phyloP scores from a whole-genome alignment of 2,888 invertebrate species.

The Galeruca laticollis region DNA sequence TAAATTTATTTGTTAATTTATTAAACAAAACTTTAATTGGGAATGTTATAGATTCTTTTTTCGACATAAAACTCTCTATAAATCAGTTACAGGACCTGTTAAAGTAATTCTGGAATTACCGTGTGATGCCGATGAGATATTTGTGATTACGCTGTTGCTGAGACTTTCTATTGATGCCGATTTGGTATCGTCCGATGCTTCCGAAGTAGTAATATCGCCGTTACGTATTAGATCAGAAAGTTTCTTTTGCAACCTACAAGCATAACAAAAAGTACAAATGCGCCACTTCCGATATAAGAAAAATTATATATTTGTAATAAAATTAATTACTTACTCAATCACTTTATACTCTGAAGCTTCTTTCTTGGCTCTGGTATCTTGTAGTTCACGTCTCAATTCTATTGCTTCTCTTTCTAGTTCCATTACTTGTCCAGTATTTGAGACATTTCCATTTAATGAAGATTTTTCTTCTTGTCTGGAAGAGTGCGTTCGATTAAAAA shows the following conservation, averaged over 20 bases:
- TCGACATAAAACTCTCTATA: conserved; percentile 48
- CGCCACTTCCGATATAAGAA: too few relatives aligned
- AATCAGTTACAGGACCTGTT: conserved; percentile 74
- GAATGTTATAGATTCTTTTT: neutral
- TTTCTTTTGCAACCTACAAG: conserved; percentile 71
- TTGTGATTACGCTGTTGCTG: conserved; percentile 56
- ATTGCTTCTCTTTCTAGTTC: conserved; percentile 69
- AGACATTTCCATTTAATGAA: conserved; percentile 49
- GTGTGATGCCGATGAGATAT: conserved; percentile 51
- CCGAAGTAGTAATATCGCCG: conserved; percentile 57
- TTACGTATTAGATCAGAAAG: conserved; percentile 68
- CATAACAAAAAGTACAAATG: neutral
- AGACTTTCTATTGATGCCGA: conserved; percentile 58
- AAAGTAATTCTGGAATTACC: conserved; percentile 66
- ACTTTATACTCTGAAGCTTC: conserved; percentile 72
- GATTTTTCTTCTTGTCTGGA: conserved; percentile 18
- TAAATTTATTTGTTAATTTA: neutral
- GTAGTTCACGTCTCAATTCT: conserved; percentile 69
- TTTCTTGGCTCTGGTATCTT: conserved; percentile 71
- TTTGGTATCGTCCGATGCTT: conserved; percentile 62
- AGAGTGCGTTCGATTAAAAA: neutral
- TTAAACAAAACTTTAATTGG: neutral
- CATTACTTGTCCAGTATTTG: conserved; percentile 63
- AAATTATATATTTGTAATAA: conserved; percentile 1
- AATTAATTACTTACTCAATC: conserved; percentile 68